A percentile compares a stretch with the other conserved stretches of the same genome.
Evolutionary conservation across 2,888 invertebrate genomes (phyloP).

Genomic region (Toxonevra muliebris): DNA sequence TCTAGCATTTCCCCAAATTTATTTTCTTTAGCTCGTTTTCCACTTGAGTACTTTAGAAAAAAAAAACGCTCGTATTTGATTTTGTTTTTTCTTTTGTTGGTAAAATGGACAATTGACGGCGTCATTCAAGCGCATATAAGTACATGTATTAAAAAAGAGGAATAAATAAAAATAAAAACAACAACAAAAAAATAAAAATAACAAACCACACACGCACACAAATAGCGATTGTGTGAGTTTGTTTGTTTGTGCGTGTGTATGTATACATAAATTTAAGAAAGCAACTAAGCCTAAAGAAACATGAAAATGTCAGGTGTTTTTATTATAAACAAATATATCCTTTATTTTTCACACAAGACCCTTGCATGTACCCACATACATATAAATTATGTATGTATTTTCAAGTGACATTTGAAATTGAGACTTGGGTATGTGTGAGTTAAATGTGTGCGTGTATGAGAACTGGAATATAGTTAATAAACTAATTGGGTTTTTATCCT

Average conservation of each 20-base stretch:
- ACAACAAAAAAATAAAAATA: slow-evolving; percentile 18
- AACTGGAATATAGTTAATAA: too few species aligned
- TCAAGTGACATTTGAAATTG: too few species aligned
- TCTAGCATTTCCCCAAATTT: too few species aligned
- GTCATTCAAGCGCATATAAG: slow-evolving; percentile 24
- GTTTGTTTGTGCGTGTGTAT: slow-evolving; percentile 28
- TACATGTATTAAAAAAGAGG: not conserved
- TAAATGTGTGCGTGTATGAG: too few species aligned
- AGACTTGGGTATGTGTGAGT: too few species aligned
- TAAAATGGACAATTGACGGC: slow-evolving; percentile 19
- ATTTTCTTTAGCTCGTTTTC: slow-evolving; percentile 41
- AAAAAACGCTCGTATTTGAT: slow-evolving; percentile 24
- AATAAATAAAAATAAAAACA: slow-evolving; percentile 22
- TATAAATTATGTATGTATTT: too few species aligned
- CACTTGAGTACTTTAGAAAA: slow-evolving; percentile 48
- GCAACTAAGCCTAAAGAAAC: not conserved
- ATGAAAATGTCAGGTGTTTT: not conserved
- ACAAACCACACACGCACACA: slow-evolving; percentile 7
- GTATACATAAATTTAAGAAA: slow-evolving; percentile 1
- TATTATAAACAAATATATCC: too few species aligned
- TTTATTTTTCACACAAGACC: too few species aligned
- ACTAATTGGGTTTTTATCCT: too few species aligned
- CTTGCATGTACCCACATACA: too few species aligned
- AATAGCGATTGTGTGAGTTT: too few species aligned
- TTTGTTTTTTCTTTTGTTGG: slow-evolving; percentile 22